These are phyloP conservation scores for Trichogramma dendrolimi DNA, from an alignment of 2,888 invertebrate genomes.

Conservation along the genomic window DNA sequence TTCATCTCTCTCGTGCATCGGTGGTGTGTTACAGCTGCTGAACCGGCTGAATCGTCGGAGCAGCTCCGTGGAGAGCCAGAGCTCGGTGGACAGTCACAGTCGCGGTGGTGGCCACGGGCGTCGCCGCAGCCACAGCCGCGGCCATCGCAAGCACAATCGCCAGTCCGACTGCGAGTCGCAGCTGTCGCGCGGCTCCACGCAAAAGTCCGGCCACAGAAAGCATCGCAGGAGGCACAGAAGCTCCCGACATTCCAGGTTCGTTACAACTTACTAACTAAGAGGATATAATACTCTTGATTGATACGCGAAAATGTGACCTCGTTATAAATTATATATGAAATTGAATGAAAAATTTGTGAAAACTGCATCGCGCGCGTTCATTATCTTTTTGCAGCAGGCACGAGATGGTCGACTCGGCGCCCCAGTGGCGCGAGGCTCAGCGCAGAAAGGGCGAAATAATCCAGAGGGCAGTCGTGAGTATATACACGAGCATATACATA, in stretches of 20 bases:
- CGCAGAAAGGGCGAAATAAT: constrained; percentile 64
- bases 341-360: neutral
- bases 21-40: constrained; percentile 37
- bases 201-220: constrained; percentile 67
- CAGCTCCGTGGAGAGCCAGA: constrained; percentile 84
- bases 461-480: constrained; percentile 49
- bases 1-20: neutral
- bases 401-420: constrained; percentile 81
- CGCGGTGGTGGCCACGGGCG: constrained; percentile 62
- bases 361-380: neutral
- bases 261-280: neutral
- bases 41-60: constrained; percentile 57
- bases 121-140: constrained; percentile 69
- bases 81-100: constrained; percentile 72
- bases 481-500: constrained; percentile 4
- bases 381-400: constrained; percentile 44
- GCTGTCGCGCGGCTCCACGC: constrained; percentile 76
- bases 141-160: constrained; percentile 71
- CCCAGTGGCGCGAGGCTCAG: constrained; percentile 86
- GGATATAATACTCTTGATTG: no score
- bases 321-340: no score
- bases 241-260: constrained; percentile 61
- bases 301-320: no score
- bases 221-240: constrained; percentile 70
- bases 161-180: constrained; percentile 89